Evolutionary conservation across 2,888 invertebrate genomes (phyloP).

Genomic region (Sycophila texana): DNA sequence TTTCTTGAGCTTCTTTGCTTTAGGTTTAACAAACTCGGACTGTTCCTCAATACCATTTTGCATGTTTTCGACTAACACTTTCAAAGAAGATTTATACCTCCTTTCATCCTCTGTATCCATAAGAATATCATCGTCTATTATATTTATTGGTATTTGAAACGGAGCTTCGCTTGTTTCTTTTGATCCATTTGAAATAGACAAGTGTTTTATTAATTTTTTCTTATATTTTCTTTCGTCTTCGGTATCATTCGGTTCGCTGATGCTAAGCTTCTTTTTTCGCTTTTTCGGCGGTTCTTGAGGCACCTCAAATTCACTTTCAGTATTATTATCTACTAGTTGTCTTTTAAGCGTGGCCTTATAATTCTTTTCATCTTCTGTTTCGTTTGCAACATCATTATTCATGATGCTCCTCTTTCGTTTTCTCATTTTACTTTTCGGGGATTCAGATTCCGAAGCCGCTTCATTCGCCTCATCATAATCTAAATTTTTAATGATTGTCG

Average conservation of each 20-base stretch:
- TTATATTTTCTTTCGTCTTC: slow-evolving; percentile 31
- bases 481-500: not conserved
- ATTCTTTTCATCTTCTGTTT: slow-evolving; percentile 33
- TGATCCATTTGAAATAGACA: too few species aligned
- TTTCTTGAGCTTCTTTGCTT: slow-evolving; percentile 32
- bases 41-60: not conserved
- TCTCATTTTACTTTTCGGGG: slow-evolving; percentile 1
- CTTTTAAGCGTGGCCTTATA: not conserved
- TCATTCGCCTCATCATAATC: slow-evolving; percentile 12
- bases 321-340: not conserved
- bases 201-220: not conserved
- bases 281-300: slow-evolving; percentile 35
- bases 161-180: not conserved
- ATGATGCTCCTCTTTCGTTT: slow-evolving; percentile 13
- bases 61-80: slow-evolving; percentile 17
- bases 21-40: slow-evolving; percentile 7
- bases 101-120: slow-evolving; percentile 41
- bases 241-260: slow-evolving; percentile 3
- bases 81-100: slow-evolving; percentile 29
- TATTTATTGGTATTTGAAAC: not conserved
- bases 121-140: not conserved
- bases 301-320: slow-evolving; percentile 45
- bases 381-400: not conserved
- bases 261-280: slow-evolving; percentile 43
- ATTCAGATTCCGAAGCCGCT: slow-evolving; percentile 29